Conservation (phyloP, 2,113 vertebrate genomes). For the Sebastes schlegelii region DNA sequence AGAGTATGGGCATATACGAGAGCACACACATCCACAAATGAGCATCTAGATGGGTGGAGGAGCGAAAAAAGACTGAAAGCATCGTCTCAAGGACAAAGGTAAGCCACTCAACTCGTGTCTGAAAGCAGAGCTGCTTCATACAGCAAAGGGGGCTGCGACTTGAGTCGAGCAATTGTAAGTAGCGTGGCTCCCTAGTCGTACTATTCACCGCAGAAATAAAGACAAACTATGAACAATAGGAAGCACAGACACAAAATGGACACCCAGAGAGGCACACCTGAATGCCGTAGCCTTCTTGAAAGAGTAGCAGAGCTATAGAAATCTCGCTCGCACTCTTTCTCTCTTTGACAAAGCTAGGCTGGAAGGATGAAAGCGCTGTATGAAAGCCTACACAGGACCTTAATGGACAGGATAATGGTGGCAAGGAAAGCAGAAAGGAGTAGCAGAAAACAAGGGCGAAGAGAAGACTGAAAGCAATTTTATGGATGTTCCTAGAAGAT, state of each 20-base stretch:
- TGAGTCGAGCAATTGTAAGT: slow-evolving; percentile 60
- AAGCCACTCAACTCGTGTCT: slow-evolving; percentile 63
- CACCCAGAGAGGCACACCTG: slow-evolving; percentile 64
- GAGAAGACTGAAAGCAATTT: slow-evolving; percentile 36
- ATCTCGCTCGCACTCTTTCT: slow-evolving; percentile 49
- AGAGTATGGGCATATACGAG: slow-evolving; percentile 19
- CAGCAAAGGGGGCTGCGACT: slow-evolving; percentile 33
- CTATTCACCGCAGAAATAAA: slow-evolving; percentile 51
- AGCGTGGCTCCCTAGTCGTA: slow-evolving; percentile 39
- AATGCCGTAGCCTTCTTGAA: slow-evolving; percentile 61
- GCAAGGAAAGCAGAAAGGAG: slow-evolving; percentile 44
- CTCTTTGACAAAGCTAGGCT: slow-evolving; percentile 56
- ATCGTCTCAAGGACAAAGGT: slow-evolving; percentile 63
- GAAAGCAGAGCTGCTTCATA: slow-evolving; percentile 64
- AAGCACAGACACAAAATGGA: slow-evolving; percentile 69
- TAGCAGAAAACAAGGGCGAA: slow-evolving; percentile 50
- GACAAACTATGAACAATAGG: slow-evolving; percentile 57
- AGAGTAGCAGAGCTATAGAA: slow-evolving; percentile 63
- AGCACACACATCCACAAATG: slow-evolving; percentile 48
- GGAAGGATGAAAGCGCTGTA: slow-evolving; percentile 65
- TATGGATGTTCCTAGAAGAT: slow-evolving; percentile 50
- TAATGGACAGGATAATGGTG: slow-evolving; percentile 63
- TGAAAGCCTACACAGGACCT: slow-evolving; percentile 63
- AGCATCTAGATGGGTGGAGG: slow-evolving; percentile 29
- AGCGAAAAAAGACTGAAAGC: slow-evolving; percentile 48